Conservation (phyloP, 1,140 invertebrate species). For the Drosophila hydei region DNA sequence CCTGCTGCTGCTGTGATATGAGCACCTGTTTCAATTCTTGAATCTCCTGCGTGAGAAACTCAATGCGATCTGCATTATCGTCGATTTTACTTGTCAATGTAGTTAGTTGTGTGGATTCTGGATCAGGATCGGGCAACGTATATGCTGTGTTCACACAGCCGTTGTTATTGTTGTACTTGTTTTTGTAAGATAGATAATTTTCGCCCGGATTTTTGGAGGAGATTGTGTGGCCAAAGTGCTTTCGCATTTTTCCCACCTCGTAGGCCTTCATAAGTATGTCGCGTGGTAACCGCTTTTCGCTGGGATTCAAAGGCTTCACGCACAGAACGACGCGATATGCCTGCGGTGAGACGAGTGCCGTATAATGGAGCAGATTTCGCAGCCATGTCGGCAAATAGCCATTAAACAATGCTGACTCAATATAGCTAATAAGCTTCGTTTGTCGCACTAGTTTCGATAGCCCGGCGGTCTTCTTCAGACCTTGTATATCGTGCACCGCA, state of each 20-base stretch:
- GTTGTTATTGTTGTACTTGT: conserved; percentile 87
- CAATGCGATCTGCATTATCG: conserved; percentile 86
- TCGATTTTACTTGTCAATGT: conserved; percentile 87
- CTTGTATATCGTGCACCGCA: conserved; percentile 92
- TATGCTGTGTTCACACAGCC: conserved; percentile 85
- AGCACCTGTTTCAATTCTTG: conserved; percentile 87
- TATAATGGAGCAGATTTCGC: conserved; percentile 89
- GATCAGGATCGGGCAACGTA: conserved; percentile 80
- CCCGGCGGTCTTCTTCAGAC: conserved; percentile 90
- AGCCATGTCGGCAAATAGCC: conserved; percentile 89
- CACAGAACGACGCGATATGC: conserved; percentile 91
- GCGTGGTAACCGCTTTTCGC: conserved; percentile 90
- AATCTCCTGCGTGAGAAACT: conserved; percentile 86
- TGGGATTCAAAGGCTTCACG: conserved; percentile 91
- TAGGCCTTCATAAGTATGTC: conserved; percentile 90
- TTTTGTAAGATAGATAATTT: conserved; percentile 86
- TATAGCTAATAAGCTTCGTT: conserved; percentile 90
- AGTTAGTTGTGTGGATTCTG: conserved; percentile 83
- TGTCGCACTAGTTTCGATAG: conserved; percentile 90
- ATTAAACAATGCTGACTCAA: conserved; percentile 89
- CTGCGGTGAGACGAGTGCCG: conserved; percentile 90
- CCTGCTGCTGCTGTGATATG: conserved; percentile 81
- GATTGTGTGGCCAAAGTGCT: conserved; percentile 87
- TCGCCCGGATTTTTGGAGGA: conserved; percentile 86
- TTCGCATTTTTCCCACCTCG: conserved; percentile 89